A percentile compares a stretch with the other conserved stretches of the same genome.
These are phyloP conservation scores for Salvelinus sp. DNA, from an alignment of 2,113 vertebrate species.

Conservation along the genomic window DNA sequence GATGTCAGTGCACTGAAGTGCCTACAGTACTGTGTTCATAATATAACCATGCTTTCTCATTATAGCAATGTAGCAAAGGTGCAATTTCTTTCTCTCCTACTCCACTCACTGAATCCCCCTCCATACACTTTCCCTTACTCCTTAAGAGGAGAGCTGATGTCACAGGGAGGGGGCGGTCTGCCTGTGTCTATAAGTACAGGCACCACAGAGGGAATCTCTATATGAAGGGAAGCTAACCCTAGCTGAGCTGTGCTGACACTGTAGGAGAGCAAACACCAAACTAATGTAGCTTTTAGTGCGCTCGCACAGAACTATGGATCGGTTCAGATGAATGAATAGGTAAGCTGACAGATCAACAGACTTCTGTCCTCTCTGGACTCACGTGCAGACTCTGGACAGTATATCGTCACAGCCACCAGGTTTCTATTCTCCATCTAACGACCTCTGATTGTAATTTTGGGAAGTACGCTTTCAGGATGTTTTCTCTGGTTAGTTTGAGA, in stretches of 20 bases:
- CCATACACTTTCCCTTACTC: constrained; percentile 25
- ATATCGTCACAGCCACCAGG: background rate
- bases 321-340: no score
- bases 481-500: constrained; percentile 19
- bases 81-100: background rate
- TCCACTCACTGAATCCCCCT: background rate
- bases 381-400: background rate
- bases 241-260: constrained; percentile 21
- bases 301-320: background rate
- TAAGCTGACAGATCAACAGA: background rate
- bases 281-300: constrained; percentile 22
- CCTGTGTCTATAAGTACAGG: constrained; percentile 66
- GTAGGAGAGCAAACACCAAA: constrained; percentile 13
- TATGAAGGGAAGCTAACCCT: constrained; percentile 43
- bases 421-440: background rate
- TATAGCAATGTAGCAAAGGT: background rate
- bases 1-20: background rate
- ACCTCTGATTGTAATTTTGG: constrained; percentile 4
- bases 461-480: constrained; percentile 40
- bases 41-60: background rate
- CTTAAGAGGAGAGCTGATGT: constrained; percentile 40
- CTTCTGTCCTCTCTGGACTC: background rate
- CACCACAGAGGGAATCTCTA: constrained; percentile 46
- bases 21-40: background rate
- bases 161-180: constrained; percentile 34